These are phyloP conservation scores for Dicentrarchus labrax DNA, from an alignment of 2,113 vertebrate species.

Conservation along the genomic window DNA sequence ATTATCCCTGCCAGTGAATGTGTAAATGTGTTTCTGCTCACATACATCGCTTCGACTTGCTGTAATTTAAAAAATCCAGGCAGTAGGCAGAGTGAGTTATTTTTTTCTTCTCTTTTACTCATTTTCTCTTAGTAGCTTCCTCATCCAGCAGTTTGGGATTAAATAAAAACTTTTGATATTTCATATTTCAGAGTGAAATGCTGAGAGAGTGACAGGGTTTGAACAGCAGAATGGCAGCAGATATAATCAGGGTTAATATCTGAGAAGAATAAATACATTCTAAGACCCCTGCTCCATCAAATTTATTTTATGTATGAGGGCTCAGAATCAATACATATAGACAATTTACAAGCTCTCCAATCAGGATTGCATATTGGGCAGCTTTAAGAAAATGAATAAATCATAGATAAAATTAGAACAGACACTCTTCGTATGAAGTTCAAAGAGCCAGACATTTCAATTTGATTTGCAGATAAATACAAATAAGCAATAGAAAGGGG, in stretches of 20 bases:
- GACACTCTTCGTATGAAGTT: not conserved
- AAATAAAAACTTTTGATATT: constrained; percentile 13
- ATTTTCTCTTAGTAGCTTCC: no score
- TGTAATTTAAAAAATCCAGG: constrained; percentile 46
- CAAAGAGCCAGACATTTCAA: not conserved
- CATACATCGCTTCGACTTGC: constrained; percentile 36
- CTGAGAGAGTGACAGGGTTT: not conserved
- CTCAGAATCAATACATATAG: not conserved
- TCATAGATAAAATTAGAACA: not conserved
- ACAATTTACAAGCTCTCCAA: not conserved
- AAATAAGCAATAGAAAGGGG: not conserved
- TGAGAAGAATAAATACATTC: not conserved
- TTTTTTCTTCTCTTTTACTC: not conserved
- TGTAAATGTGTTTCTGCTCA: constrained; percentile 63
- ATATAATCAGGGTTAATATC: not conserved
- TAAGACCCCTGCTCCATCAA: not conserved
- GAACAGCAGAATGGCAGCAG: not conserved
- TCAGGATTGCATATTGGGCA: not conserved
- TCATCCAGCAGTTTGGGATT: constrained; percentile 17
- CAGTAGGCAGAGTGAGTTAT: not conserved
- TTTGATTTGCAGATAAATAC: not conserved
- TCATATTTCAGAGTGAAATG: not conserved
- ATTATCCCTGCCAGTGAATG: constrained; percentile 65
- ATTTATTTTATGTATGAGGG: not conserved
- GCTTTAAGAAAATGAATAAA: not conserved